Evolutionary conservation across 2,113 vertebrate genomes (phyloP).

Genomic region (Cyprinus carpio): DNA sequence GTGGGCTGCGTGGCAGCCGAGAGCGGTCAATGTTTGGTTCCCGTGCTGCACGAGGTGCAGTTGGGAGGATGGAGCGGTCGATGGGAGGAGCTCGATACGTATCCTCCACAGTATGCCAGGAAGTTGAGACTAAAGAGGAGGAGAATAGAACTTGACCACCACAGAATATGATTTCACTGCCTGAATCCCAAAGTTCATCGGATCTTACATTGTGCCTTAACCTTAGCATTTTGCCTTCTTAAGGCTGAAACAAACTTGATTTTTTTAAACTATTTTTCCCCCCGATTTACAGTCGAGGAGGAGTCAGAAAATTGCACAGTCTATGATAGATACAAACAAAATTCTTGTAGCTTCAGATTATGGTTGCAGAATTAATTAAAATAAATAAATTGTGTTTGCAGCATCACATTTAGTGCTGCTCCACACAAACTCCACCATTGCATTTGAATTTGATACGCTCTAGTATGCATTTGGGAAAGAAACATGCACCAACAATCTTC

Average conservation of each 20-base stretch:
- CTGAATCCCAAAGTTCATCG: not conserved
- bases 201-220: not conserved
- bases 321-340: no score
- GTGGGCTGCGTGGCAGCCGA: constrained; percentile 87
- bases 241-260: not conserved
- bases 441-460: no score
- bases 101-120: constrained; percentile 81
- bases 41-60: constrained; percentile 89
- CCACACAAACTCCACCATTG: no score
- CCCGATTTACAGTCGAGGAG: not conserved
- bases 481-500: no score
- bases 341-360: no score
- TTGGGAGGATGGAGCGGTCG: constrained; percentile 91
- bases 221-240: not conserved
- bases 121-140: constrained; percentile 81
- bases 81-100: constrained; percentile 83
- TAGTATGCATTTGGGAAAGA: no score
- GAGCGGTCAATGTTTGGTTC: constrained; percentile 89
- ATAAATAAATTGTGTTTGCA: no score
- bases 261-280: not conserved
- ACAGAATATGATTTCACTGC: not conserved
- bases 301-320: no score
- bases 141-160: not conserved
- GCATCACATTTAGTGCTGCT: no score
- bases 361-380: no score